phyloP scores from a whole-genome alignment of 2,797 vertebrate genomes.

The Tokudaia tokunoshimensis region DNA sequence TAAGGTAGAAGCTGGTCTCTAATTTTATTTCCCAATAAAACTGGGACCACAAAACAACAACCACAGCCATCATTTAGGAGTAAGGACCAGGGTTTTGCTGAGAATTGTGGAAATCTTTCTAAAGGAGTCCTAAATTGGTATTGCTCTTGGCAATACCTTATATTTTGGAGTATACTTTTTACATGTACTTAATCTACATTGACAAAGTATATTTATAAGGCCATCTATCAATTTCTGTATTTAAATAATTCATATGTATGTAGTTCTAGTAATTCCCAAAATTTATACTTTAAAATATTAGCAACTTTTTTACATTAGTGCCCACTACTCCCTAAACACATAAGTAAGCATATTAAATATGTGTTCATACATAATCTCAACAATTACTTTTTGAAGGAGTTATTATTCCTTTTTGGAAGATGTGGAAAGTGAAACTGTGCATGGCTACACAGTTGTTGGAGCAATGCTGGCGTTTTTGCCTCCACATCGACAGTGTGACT shows the following conservation, averaged over 20 bases:
- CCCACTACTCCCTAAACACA: too few species aligned
- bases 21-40: background rate
- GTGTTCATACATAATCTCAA: background rate
- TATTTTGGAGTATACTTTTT: background rate
- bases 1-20: background rate
- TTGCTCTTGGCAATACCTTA: background rate
- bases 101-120: background rate
- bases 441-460: background rate
- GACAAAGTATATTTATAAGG: background rate
- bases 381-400: background rate
- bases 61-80: background rate
- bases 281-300: slow-evolving; percentile 13
- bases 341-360: background rate
- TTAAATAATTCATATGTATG: background rate
- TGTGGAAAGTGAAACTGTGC: background rate
- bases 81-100: background rate
- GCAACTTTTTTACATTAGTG: background rate
- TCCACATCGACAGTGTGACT: background rate
- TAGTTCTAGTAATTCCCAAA: background rate
- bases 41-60: background rate
- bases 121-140: background rate
- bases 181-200: background rate
- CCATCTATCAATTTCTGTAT: background rate
- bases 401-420: background rate
- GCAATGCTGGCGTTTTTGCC: background rate